Evolutionary conservation across 2,113 vertebrate genomes (phyloP).

Genomic region (Rhodinocichla rosea): DNA sequence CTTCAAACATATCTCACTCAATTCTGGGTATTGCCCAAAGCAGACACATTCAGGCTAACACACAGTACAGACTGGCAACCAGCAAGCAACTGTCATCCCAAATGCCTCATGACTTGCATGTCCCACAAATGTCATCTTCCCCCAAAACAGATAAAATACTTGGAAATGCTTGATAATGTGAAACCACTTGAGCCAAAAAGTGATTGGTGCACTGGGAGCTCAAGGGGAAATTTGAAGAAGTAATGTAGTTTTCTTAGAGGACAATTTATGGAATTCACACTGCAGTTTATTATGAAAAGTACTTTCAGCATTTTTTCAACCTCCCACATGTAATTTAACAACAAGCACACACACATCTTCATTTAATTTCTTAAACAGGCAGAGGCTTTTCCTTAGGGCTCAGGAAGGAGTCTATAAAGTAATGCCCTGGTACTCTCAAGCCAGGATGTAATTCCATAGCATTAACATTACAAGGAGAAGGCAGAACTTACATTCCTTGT

Average conservation of each 20-base stretch:
- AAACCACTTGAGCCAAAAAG: not conserved
- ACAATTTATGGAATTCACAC: not conserved
- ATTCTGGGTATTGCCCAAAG: not conserved
- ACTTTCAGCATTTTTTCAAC: not conserved
- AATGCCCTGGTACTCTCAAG: not conserved
- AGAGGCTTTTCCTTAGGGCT: not conserved
- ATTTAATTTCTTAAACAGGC: not conserved
- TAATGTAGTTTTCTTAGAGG: not conserved
- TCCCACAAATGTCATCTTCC: not conserved
- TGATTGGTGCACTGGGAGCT: not conserved
- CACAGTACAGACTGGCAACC: not conserved
- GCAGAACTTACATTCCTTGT: not conserved
- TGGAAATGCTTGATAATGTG: not conserved
- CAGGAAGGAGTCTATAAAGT: not conserved
- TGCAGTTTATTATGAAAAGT: not conserved
- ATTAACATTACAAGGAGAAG: not conserved
- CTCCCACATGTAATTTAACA: not conserved
- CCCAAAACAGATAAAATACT: not conserved
- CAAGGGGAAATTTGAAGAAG: not conserved
- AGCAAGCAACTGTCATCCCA: not conserved
- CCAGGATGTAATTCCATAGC: not conserved
- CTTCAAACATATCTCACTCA: not conserved
- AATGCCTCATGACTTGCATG: not conserved
- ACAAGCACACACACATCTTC: not conserved
- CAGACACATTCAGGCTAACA: not conserved